Evolutionary conservation across 2,113 vertebrate species (phyloP).

Genomic region (Dasyprocta punctata): DNA sequence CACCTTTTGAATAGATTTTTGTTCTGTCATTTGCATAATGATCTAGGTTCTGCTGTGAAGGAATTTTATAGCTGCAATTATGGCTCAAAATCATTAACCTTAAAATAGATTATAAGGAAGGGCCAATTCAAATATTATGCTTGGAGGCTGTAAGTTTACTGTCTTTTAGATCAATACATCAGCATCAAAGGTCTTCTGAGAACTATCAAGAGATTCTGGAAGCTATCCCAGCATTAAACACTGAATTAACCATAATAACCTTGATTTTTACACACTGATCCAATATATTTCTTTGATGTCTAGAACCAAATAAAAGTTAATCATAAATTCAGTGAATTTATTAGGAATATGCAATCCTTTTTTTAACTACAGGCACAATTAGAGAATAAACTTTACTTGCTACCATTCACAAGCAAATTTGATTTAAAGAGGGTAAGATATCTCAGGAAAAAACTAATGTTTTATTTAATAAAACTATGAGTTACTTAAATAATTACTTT

Average conservation of each 20-base stretch:
- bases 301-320: conserved; percentile 31
- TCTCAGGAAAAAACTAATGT: not conserved
- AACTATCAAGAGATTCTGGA: not conserved
- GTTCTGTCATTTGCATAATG: not conserved
- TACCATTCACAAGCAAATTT: not conserved
- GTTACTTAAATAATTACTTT: not conserved
- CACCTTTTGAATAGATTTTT: fast-evolving
- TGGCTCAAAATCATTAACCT: not conserved
- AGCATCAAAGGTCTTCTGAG: not conserved
- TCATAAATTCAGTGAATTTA: not conserved
- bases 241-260: not conserved
- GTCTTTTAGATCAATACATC: not conserved
- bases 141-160: not conserved
- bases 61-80: not conserved
- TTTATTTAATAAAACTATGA: not conserved
- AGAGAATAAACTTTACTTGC: not conserved
- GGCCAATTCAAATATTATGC: not conserved
- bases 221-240: not conserved
- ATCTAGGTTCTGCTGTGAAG: not conserved
- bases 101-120: not conserved
- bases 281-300: not conserved
- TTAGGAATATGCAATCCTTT: not conserved
- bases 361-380: not conserved
- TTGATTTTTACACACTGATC: not conserved
- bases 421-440: not conserved